Evolutionary conservation across 2,797 vertebrate genomes (phyloP).

Genomic region (Cercopithecus mitis): DNA sequence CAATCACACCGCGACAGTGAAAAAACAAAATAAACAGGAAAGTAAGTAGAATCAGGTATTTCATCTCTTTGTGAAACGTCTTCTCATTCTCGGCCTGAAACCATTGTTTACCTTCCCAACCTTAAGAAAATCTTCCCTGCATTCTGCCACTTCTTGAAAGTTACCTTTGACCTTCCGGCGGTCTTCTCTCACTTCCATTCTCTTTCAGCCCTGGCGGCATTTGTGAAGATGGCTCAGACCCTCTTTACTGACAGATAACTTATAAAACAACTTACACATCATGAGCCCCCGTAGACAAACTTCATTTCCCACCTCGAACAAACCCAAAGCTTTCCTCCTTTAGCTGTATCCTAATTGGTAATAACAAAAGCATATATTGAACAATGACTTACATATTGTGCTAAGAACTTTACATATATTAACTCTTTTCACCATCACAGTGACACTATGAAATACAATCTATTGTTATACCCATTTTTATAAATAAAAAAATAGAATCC

Average conservation of each 20-base stretch:
- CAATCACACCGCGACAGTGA: background rate
- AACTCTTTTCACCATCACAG: background rate
- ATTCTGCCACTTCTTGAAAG: background rate
- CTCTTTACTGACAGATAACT: conserved; percentile 6
- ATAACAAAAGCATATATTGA: background rate
- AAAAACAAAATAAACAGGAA: background rate
- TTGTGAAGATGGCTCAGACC: background rate
- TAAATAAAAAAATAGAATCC: background rate
- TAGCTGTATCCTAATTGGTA: background rate
- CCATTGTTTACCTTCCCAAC: background rate
- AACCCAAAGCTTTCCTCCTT: background rate
- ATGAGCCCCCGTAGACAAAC: background rate
- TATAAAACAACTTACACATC: background rate
- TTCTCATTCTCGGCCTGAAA: background rate
- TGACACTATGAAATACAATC: background rate
- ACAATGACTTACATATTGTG: background rate
- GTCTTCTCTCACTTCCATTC: background rate
- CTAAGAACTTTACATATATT: background rate
- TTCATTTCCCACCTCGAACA: background rate
- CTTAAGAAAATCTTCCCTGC: background rate
- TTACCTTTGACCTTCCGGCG: background rate
- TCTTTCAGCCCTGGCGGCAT: background rate
- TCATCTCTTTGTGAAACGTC: background rate
- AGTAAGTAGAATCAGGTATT: background rate
- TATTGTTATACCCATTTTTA: background rate